Evolutionary conservation across 1,140 invertebrate species (phyloP).

Genomic region (Nasonia giraulti): DNA sequence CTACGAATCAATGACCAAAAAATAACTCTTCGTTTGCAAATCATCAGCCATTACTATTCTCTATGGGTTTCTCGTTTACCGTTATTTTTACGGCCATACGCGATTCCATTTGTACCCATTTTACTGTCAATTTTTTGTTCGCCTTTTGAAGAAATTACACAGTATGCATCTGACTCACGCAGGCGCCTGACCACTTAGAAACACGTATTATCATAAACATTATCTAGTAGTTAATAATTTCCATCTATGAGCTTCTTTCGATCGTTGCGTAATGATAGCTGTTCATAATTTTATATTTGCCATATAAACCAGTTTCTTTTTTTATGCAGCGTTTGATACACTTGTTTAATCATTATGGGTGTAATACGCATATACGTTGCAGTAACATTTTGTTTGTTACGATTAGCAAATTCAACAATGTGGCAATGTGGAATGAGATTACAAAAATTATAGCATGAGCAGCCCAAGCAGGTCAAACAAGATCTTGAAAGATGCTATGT

Average conservation of each 20-base stretch:
- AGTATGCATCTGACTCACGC: background rate
- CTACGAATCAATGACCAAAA: too few relatives aligned
- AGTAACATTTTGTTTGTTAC: background rate
- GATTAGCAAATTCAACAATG: background rate
- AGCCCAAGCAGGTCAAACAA: too few relatives aligned
- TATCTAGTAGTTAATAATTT: constrained; percentile 10
- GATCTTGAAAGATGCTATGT: too few relatives aligned
- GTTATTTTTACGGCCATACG: too few relatives aligned
- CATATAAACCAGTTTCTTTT: background rate
- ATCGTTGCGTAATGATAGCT: background rate
- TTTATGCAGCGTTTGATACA: background rate
- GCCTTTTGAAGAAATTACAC: background rate
- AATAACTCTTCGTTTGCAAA: too few relatives aligned
- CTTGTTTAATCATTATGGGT: background rate
- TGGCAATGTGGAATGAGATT: too few relatives aligned
- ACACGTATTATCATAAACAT: background rate
- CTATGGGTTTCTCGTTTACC: too few relatives aligned
- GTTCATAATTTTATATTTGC: background rate
- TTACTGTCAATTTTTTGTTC: background rate
- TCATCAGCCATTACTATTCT: too few relatives aligned
- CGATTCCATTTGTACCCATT: background rate
- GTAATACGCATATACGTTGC: background rate
- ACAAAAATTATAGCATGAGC: too few relatives aligned
- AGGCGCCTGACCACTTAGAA: background rate
- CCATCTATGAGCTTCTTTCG: background rate